Conservation (phyloP, 2,797 vertebrate genomes). For the Onychomys leucogaster region DNA sequence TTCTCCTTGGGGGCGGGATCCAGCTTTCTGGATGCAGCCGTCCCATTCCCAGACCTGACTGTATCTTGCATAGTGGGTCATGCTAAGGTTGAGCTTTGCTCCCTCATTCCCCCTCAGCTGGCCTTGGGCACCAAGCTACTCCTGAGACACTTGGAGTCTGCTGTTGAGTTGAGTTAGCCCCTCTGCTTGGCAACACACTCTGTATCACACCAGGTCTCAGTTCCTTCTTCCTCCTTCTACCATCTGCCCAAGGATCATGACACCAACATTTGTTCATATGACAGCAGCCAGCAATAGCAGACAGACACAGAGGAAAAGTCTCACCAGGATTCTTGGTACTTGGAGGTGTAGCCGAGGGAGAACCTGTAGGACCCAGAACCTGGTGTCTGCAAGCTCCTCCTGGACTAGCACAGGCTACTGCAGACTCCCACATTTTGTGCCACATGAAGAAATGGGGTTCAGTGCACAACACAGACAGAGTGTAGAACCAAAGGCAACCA, state of each 20-base stretch:
- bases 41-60: too few species aligned
- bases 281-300: too few species aligned
- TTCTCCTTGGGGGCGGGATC: background rate
- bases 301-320: background rate
- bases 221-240: background rate
- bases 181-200: background rate
- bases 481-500: background rate
- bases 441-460: background rate
- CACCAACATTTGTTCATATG: background rate
- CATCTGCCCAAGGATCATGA: background rate
- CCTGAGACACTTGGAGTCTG: background rate
- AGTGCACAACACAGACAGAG: background rate
- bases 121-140: too few species aligned
- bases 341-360: background rate
- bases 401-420: background rate
- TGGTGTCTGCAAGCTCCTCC: background rate
- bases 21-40: too few species aligned
- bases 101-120: accelerated
- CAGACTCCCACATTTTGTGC: background rate
- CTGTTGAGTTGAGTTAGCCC: background rate
- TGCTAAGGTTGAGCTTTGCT: background rate
- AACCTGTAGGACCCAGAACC: background rate
- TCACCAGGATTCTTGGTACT: background rate
- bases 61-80: background rate
- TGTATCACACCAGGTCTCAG: background rate